Base-by-base conservation (phyloP, 2,797 vertebrate species). In the Gephyroberyx darwinii region DNA sequence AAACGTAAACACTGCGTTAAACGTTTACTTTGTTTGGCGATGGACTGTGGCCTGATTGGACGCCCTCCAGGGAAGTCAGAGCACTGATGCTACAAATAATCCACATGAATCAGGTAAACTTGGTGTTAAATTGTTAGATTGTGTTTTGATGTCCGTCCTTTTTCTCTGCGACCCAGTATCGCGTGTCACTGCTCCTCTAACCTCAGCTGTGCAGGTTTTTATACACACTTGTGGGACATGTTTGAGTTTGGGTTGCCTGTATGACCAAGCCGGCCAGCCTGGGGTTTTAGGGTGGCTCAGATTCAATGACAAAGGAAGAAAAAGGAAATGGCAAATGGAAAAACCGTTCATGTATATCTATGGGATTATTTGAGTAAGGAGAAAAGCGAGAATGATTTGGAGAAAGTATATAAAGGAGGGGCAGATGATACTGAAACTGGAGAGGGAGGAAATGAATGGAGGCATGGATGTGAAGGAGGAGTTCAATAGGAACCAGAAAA, bases 371-470 rank as follows among this genome's bases (percentile, higher is more conserved):
- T 20, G 10, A n/a, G n/a, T n/a, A n/a, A n/a, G n/a, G n/a, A 9
- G 22, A 61, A 37, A 52, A 59, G 71, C 12, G 55, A 60, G 48
- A 62, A 41, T 37, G 60, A 55, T 65, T 43, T 69, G 60, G 55
- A 80, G 72, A 83, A 82, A 87, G 79, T 80, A 83, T 60, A 41
- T 31, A 59, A 76, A 71, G 65, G 76, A 60, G 75, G 33, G 10
- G 8, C 4, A 31, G 48, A 12, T 20, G 20, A 30, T 47, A 37
- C 39, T 7, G 77, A 71, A 84, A 77, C 53, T 33, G 39, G 74
- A 66, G 53, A 51, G 26, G 45, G 59, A 47, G 76, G 63, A 72
- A 71, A 75, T 60, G n/a, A 71, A 47, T 64, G 50, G 58, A 68
- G 10, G 62, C 10, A n/a, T 65, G 22, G 0, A 22, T 59, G 16